A percentile compares a stretch with the other conserved stretches of the same genome.
Conservation (phyloP, 1,140 invertebrate species). For the Leptinotarsa lineolata region DNA sequence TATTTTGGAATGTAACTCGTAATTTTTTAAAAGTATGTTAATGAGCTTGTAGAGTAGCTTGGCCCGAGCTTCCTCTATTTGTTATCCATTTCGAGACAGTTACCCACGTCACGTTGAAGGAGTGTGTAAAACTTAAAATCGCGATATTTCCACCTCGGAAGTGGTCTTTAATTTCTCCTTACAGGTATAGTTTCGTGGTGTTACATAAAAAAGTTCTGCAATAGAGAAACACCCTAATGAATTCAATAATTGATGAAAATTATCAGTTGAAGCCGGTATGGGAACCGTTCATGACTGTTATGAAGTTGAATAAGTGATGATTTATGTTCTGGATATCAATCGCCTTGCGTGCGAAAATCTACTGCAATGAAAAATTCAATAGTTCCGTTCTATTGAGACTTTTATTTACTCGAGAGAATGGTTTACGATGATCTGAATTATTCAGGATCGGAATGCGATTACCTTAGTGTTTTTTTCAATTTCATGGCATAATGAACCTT, state of each 20-base stretch:
- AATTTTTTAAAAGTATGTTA: conserved; percentile 2
- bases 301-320: background rate
- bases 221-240: background rate
- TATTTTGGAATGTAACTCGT: background rate
- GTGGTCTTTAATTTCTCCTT: background rate
- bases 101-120: background rate
- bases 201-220: background rate
- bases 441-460: background rate
- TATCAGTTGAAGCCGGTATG: background rate
- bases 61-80: background rate
- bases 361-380: background rate
- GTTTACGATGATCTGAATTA: background rate
- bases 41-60: background rate
- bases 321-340: background rate
- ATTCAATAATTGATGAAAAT: background rate
- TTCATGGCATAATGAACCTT: too few species aligned
- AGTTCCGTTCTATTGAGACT: background rate
- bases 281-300: background rate
- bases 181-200: background rate
- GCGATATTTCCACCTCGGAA: background rate
- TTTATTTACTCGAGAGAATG: background rate
- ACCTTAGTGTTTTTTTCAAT: background rate
- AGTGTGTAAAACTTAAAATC: background rate
- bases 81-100: background rate
- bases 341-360: background rate